Percentiles rank a stretch among this genome's conserved stretches.
Conservation (phyloP, 2,888 invertebrate genomes). For the Pandemis heparana region DNA sequence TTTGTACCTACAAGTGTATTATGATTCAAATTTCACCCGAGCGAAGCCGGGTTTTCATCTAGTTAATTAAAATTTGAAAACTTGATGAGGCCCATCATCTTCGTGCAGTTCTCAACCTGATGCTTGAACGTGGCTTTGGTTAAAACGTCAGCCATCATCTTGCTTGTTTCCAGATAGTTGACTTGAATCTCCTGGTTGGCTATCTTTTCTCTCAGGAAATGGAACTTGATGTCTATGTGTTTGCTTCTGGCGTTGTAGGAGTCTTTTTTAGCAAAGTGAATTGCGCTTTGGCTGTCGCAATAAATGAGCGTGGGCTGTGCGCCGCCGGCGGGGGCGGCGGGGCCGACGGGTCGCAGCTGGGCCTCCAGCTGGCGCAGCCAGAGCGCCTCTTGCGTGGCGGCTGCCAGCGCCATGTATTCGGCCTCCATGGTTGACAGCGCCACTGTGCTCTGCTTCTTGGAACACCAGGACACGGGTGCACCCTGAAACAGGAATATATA, state of each 20-base stretch:
- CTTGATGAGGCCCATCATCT: too few species aligned
- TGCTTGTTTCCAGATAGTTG: not conserved
- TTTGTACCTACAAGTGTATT: too few species aligned
- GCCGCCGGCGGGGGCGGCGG: slow-evolving; percentile 18
- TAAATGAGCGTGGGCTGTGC: slow-evolving; percentile 43
- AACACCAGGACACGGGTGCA: slow-evolving; percentile 45
- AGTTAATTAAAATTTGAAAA: too few species aligned
- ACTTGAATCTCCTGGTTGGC: not conserved
- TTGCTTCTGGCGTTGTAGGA: slow-evolving; percentile 46
- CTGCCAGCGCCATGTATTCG: slow-evolving; percentile 51
- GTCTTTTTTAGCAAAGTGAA: slow-evolving; percentile 48
- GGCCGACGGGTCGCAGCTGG: slow-evolving; percentile 19
- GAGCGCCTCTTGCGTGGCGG: slow-evolving; percentile 46
- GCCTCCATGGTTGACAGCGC: slow-evolving; percentile 50
- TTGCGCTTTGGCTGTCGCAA: slow-evolving; percentile 50
- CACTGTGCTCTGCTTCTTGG: slow-evolving; percentile 46
- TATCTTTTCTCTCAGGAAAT: slow-evolving; percentile 44
- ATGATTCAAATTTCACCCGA: too few species aligned
- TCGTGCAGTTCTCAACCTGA: too few species aligned
- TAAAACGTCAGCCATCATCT: not conserved
- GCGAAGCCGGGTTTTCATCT: too few species aligned
- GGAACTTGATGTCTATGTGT: slow-evolving; percentile 48
- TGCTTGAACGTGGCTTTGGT: not conserved
- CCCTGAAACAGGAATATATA: slow-evolving; percentile 45
- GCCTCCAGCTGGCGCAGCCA: slow-evolving; percentile 45